Conservation (phyloP, 2,888 invertebrate genomes). For the Apotomis betuletana region DNA sequence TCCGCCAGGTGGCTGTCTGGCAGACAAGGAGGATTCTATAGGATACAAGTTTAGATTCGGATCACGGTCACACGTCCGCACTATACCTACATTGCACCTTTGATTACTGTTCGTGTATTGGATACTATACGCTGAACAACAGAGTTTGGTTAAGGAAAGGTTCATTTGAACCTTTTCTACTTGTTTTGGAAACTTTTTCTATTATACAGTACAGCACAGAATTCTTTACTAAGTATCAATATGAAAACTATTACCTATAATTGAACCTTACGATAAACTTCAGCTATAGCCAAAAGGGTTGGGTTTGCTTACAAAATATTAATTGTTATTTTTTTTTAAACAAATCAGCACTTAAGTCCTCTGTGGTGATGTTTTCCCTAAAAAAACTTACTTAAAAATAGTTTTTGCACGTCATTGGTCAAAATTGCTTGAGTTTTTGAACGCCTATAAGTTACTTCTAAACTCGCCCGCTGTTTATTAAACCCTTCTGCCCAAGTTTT, state of each 20-base stretch:
- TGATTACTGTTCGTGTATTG: conserved; percentile 29
- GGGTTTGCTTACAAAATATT: too few species aligned
- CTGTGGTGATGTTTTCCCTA: too few species aligned
- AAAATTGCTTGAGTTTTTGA: not conserved
- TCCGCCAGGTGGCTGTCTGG: conserved; percentile 35
- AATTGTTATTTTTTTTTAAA: too few species aligned
- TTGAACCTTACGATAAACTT: too few species aligned
- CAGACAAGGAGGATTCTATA: conserved; percentile 7
- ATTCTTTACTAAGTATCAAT: too few species aligned
- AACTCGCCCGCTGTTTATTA: not conserved
- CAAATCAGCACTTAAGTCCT: too few species aligned
- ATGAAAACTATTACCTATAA: too few species aligned
- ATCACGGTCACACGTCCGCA: conserved; percentile 28
- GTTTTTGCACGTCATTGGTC: conserved; percentile 3
- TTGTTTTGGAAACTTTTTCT: too few species aligned
- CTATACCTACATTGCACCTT: conserved; percentile 19
- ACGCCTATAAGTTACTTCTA: not conserved
- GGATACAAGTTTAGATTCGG: conserved; percentile 33
- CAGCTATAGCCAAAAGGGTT: too few species aligned
- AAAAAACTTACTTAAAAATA: not conserved
- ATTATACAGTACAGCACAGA: too few species aligned
- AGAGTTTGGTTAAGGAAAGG: not conserved
- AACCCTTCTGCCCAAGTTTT: conserved; percentile 17
- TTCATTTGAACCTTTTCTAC: not conserved
- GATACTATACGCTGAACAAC: not conserved